Evolutionary conservation across 2,113 vertebrate genomes (phyloP).

Genomic region (Silurus glanis): DNA sequence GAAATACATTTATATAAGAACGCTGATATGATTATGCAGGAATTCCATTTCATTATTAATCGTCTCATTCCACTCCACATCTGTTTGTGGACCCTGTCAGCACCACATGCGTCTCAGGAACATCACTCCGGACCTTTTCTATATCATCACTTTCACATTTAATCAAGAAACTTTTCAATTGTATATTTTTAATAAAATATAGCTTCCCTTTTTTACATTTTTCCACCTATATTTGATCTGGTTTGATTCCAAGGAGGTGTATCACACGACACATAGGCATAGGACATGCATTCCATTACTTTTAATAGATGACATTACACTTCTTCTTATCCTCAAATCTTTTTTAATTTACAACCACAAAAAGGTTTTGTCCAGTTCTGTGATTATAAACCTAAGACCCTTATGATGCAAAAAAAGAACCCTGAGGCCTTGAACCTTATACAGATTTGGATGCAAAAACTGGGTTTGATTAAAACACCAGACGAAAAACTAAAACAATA

Average conservation of each 20-base stretch:
- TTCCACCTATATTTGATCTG: background rate
- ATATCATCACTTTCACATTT: background rate
- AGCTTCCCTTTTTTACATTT: background rate
- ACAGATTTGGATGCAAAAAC: background rate
- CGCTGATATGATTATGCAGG: background rate
- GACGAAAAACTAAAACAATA: background rate
- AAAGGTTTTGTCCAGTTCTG: background rate
- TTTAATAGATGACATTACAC: background rate
- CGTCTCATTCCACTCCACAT: background rate
- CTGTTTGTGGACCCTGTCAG: background rate
- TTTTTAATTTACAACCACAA: background rate
- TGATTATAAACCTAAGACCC: background rate
- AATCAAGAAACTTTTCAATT: too few species aligned
- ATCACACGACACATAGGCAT: background rate
- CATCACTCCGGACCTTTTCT: slow-evolving; percentile 1
- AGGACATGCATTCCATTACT: background rate
- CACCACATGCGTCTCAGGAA: background rate
- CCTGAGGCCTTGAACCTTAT: background rate
- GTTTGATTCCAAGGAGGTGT: background rate
- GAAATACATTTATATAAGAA: background rate
- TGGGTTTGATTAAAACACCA: background rate
- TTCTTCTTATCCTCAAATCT: background rate
- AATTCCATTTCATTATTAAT: background rate
- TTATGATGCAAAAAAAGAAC: background rate
- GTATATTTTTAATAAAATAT: background rate